Evolutionary conservation across 1,140 invertebrate genomes (phyloP).

Genomic region (Zaprionus camerounensis): DNA sequence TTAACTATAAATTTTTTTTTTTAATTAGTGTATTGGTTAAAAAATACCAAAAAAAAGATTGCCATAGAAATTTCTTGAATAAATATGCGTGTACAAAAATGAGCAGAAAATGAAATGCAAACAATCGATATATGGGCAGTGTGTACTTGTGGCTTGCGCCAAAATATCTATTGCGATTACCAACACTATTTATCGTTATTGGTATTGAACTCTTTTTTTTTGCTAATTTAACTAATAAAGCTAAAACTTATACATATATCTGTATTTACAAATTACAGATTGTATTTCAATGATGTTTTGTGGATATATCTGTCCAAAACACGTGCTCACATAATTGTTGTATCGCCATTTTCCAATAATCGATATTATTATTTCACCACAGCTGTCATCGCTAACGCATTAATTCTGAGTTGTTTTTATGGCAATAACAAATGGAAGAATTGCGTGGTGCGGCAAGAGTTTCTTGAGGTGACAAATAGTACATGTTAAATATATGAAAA

Average conservation of each 20-base stretch:
- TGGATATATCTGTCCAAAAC: not conserved
- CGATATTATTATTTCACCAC: not conserved
- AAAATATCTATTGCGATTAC: conserved; percentile 1
- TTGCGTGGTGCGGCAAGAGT: not conserved
- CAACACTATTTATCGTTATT: not conserved
- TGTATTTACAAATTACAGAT: not conserved
- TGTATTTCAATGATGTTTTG: not conserved
- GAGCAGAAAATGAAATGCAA: not conserved
- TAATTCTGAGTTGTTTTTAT: conserved; percentile 3
- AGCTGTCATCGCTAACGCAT: not conserved
- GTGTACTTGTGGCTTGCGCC: not conserved
- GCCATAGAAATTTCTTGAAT: not conserved
- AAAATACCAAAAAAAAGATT: not conserved
- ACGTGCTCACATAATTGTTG: not conserved
- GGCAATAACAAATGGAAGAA: conserved; percentile 1
- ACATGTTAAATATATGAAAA: conserved; percentile 2
- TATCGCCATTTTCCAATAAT: not conserved
- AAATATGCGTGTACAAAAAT: not conserved
- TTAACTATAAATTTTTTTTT: too few relatives aligned
- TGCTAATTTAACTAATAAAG: not conserved
- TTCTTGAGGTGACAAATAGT: conserved; percentile 3
- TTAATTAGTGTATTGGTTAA: too few relatives aligned
- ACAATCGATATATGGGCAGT: not conserved
- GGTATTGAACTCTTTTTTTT: not conserved
- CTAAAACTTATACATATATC: too few relatives aligned